Evolutionary conservation across 2,113 vertebrate species (phyloP), one percentile per base, ranked within the genome.

Genomic region (Channa argus): DNA sequence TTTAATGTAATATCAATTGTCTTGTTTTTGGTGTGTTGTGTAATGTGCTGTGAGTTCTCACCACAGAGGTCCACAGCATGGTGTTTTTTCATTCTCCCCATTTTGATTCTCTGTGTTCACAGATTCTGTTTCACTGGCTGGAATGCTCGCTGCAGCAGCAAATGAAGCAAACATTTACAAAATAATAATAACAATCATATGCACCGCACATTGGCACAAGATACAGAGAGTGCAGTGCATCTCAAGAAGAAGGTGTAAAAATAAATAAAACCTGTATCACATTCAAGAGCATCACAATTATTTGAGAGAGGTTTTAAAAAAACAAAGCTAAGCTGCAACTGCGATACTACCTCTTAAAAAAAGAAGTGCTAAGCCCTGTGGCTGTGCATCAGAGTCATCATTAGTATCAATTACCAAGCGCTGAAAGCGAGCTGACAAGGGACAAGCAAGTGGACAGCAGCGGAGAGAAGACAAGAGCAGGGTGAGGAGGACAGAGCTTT

Each of bases 41-140:
- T 13, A n/a, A 49, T 43, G n/a, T 10, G 33, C 6, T 62, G 51
- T 9, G 8, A 11, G 37, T 71, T 56, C 90, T 92, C 85, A 99
- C 98, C 97, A 99, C 69, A 99, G 64, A 53, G 90, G 93, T 56
- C 95, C 96, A 0, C 97, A 99, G 93, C 97, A 97, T 0, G 94
- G 90, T 0, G 88, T 87, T 81, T 89, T 95, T 85, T 96, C 97
- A 9, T 96, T 96, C 82, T 96, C 97, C 2, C 92, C 96, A 2
- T 95, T 96, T 53, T 95, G 96, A 1, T 96, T 97, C 87, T 99
- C 98, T 0, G 97, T 97, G 88, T 97, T 99, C 74, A 98, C 97
- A 0, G 98, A 99, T 60, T 99, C 98, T 0, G 96, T 98, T 89
- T 99, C 98, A 0, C 98, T 99, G 66, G 96, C 95, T 33, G 97